A percentile compares a stretch with the other conserved stretches of the same genome.
Conservation (phyloP, 2,797 vertebrate species). For the Onychomys arenicola region DNA sequence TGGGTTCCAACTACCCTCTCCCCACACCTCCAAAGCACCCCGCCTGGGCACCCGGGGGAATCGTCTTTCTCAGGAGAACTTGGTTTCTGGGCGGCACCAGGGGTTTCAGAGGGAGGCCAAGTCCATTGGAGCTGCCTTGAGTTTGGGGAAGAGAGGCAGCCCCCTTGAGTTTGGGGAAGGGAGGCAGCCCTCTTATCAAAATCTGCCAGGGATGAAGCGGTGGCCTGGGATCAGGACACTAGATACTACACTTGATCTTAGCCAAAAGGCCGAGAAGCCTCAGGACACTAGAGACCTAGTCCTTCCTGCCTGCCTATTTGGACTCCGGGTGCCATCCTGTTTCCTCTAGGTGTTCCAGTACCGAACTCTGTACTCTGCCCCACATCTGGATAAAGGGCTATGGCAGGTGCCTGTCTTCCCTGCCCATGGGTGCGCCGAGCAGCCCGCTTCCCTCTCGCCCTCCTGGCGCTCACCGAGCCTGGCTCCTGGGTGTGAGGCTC, state of each 20-base stretch:
- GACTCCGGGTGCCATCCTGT: neutral
- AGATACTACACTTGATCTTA: no score
- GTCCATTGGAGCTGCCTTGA: neutral
- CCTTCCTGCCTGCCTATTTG: neutral
- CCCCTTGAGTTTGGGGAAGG: neutral
- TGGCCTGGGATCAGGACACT: neutral
- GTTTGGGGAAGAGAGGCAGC: neutral
- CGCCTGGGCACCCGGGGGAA: neutral
- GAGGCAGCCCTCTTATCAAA: neutral
- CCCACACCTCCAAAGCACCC: neutral
- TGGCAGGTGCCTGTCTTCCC: neutral
- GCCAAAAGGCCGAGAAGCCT: no score
- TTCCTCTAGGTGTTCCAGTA: neutral
- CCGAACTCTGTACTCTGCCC: neutral
- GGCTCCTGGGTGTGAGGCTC: constrained; percentile 14
- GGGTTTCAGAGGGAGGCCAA: neutral
- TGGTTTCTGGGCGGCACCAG: neutral
- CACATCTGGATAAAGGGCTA: neutral
- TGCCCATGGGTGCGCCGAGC: neutral
- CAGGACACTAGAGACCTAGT: neutral
- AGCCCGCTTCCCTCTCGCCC: neutral
- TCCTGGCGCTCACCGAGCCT: constrained; percentile 45
- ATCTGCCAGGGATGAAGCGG: neutral
- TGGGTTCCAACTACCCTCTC: neutral
- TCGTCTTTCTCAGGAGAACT: neutral